Evolutionary conservation across 2,888 invertebrate genomes (phyloP), one percentile per base, ranked within the genome.

Genomic region (Sesamia inferens): DNA sequence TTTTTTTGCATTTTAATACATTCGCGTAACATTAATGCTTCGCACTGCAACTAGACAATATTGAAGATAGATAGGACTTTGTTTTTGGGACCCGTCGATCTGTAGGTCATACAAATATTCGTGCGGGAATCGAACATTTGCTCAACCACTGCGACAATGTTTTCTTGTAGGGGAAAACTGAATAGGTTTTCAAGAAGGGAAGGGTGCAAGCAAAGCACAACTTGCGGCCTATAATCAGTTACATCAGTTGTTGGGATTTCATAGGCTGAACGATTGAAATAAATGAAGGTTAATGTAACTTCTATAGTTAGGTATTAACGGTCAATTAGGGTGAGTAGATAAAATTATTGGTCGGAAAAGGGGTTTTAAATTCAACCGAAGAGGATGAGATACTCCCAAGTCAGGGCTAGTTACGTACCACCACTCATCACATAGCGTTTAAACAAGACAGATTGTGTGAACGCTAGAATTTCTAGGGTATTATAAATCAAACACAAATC

Each of bases 401-500:
- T 42, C 19, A 39, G 57, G 24, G 22, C 3, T 44, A 69, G 19
- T 42, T 22, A 48, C 55, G 13, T 74, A 47, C 8, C 14, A 24
- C 22, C 22, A 55, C 24, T 55, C 44, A 11, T 47, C 14, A 68
- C 13, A n/a, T 62, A 47, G 42, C 57, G 13, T 62, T 55, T 13
- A 47, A 74, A 67, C 39, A 74, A 63, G 31, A 61, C 54, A 58
- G 59, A 48, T 78, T 72, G 44, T 74, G 74, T 66, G 78, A 79
- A 68, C 65, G 54, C 54, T 76, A 79, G 74, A 84, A 74, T 75
- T 76, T 74, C 77, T 76, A 81, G 87, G 87, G 88, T 79, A 85
- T 87, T 72, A 81, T 84, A 93, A 93, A 93, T 93, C 85, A 93
- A 93, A 93, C 90, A 92, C 90, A 84, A 85, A 91, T 89, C 63